These are phyloP conservation scores for Achroia grisella DNA, from an alignment of 1,140 invertebrate genomes.

Conservation along the genomic window DNA sequence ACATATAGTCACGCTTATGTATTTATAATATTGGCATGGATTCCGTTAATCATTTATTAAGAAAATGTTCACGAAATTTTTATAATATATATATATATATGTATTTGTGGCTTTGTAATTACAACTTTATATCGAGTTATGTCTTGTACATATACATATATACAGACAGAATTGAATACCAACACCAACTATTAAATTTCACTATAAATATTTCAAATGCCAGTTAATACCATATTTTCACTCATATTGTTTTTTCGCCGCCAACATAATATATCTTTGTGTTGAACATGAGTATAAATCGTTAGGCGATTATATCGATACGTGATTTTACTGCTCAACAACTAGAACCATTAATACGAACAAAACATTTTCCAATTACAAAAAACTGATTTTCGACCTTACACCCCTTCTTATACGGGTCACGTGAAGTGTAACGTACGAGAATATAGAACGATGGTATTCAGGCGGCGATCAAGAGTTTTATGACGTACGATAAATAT, in stretches of 20 bases:
- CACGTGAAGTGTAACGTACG: background rate
- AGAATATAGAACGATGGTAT: background rate
- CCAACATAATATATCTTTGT: conserved; percentile 2
- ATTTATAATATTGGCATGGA: too few species aligned
- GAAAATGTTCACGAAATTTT: too few species aligned
- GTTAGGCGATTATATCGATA: conserved; percentile 3
- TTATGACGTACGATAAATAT: conserved; percentile 1
- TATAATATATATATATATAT: too few species aligned
- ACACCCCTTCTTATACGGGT: background rate
- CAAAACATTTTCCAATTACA: background rate
- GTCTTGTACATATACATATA: too few species aligned
- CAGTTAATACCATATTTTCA: too few species aligned
- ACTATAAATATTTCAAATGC: too few species aligned
- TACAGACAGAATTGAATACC: too few species aligned
- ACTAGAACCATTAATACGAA: background rate
- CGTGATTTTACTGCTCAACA: conserved; percentile 4
- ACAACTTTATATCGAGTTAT: too few species aligned
- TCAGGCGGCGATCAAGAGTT: background rate
- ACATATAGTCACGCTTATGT: too few species aligned
- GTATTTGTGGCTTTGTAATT: too few species aligned
- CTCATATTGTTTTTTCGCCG: conserved; percentile 1
- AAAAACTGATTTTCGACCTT: background rate
- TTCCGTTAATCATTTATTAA: too few species aligned
- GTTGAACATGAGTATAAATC: background rate
- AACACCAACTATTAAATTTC: too few species aligned